These are phyloP conservation scores for Pungitius pungitius DNA, from an alignment of 2,113 vertebrate species.

Conservation along the genomic window DNA sequence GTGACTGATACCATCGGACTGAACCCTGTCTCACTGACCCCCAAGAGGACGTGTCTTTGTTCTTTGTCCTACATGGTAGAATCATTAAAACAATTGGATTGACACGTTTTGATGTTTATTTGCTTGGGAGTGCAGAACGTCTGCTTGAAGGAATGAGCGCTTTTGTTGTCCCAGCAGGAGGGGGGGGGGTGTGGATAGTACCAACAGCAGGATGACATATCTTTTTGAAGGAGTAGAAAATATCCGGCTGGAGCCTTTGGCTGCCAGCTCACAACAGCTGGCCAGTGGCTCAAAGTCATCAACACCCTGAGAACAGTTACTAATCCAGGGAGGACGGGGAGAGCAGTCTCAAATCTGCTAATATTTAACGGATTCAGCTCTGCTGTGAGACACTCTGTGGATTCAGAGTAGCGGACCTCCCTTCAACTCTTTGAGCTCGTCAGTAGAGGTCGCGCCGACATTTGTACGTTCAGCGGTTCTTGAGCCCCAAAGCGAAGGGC, in stretches of 20 bases:
- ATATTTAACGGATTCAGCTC: slow-evolving; percentile 43
- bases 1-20: background rate
- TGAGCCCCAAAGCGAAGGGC: background rate
- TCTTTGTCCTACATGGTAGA: background rate
- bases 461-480: background rate
- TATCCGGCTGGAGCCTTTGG: background rate
- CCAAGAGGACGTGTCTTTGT: background rate
- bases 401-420: background rate
- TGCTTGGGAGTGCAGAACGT: background rate
- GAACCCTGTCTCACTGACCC: slow-evolving; percentile 5
- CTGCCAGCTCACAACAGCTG: slow-evolving; percentile 8
- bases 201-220: slow-evolving; percentile 10
- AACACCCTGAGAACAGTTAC: slow-evolving; percentile 43
- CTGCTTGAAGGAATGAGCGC: slow-evolving; percentile 18
- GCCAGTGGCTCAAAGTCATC: background rate
- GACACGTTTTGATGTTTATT: slow-evolving; percentile 3
- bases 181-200: background rate
- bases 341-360: slow-evolving; percentile 27
- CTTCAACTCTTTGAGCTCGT: background rate
- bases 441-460: background rate
- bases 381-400: slow-evolving; percentile 18
- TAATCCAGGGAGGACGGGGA: slow-evolving; percentile 3
- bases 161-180: background rate
- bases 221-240: slow-evolving; percentile 5
- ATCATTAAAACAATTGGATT: slow-evolving; percentile 8